These are phyloP conservation scores for Dioctria linearis DNA, from an alignment of 2,888 invertebrate species.

Conservation along the genomic window DNA sequence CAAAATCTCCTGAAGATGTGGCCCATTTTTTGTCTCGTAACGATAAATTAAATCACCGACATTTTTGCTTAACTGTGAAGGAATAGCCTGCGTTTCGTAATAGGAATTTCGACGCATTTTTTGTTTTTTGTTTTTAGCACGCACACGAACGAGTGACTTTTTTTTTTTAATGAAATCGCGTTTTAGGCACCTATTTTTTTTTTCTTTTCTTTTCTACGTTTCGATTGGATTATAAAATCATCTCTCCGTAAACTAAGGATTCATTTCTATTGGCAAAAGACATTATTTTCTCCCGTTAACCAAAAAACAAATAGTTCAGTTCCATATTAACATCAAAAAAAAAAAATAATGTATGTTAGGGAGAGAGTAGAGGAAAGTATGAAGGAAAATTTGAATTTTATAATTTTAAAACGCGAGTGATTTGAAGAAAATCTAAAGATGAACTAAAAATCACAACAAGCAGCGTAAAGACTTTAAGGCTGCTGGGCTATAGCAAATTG, in stretches of 20 bases:
- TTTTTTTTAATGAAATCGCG: background rate
- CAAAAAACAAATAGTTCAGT: too few species aligned
- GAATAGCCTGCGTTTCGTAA: slow-evolving; percentile 30
- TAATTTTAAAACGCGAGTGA: slow-evolving; percentile 1
- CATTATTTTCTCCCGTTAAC: too few species aligned
- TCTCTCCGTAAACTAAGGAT: background rate
- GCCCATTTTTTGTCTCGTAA: slow-evolving; percentile 45
- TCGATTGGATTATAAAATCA: slow-evolving; percentile 5
- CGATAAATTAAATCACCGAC: slow-evolving; percentile 52
- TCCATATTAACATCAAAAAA: too few species aligned
- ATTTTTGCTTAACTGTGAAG: slow-evolving; percentile 9
- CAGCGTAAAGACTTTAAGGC: slow-evolving; percentile 5
- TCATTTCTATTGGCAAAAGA: too few species aligned
- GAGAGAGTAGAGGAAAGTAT: slow-evolving; percentile 4
- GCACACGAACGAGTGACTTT: slow-evolving; percentile 1
- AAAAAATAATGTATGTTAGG: background rate
- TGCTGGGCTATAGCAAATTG: background rate
- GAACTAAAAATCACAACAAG: slow-evolving; percentile 41
- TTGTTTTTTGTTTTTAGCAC: background rate
- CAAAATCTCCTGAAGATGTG: slow-evolving; percentile 52
- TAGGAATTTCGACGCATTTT: slow-evolving; percentile 30
- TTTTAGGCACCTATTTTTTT: background rate
- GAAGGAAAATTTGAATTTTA: slow-evolving; percentile 4
- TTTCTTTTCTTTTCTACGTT: too few species aligned
- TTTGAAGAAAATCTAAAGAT: slow-evolving; percentile 23